Evolutionary conservation across 1,140 invertebrate species (phyloP).

Genomic region (Delia radicum): DNA sequence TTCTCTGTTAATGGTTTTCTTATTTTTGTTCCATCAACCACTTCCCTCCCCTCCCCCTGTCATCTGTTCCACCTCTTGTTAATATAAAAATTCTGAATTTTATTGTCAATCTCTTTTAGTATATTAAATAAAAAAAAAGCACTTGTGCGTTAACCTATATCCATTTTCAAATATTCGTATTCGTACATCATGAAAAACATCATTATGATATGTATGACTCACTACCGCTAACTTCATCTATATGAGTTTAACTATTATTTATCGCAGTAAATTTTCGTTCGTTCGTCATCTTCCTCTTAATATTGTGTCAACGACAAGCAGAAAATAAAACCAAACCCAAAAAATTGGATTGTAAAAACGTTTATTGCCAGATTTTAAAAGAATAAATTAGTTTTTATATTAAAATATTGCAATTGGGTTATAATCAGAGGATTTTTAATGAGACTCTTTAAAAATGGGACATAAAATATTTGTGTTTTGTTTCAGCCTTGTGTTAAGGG

Average conservation of each 20-base stretch:
- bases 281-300: slow-evolving; percentile 25
- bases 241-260: not conserved
- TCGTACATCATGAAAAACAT: not conserved
- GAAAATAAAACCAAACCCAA: not conserved
- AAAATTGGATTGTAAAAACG: no score
- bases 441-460: not conserved
- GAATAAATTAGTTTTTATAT: not conserved
- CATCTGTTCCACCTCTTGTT: no score
- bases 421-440: no score
- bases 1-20: no score
- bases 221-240: not conserved
- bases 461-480: no score
- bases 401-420: no score
- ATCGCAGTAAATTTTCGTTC: not conserved
- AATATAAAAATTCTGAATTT: no score
- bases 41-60: no score
- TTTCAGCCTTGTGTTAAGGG: no score
- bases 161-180: not conserved
- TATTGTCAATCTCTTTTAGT: no score
- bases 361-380: not conserved
- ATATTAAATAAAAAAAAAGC: no score
- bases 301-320: slow-evolving; percentile 37
- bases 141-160: not conserved
- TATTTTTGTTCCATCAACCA: no score
- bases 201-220: not conserved